A percentile compares a stretch with the other conserved stretches of the same genome.
phyloP scores from a whole-genome alignment of 2,888 invertebrate species.

The Amiota mariae region DNA sequence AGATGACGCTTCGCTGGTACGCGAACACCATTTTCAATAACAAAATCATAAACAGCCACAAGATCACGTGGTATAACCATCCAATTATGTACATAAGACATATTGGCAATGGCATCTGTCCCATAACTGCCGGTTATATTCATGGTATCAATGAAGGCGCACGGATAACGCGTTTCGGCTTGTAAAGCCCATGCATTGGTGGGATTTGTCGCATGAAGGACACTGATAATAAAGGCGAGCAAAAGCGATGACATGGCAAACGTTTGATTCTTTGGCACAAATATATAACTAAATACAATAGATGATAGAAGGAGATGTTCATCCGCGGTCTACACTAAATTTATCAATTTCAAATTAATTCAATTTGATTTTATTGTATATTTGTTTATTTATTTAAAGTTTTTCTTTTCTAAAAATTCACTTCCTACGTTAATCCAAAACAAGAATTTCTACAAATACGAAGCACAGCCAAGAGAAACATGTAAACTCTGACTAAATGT shows the following conservation, averaged over 20 bases:
- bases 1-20: slow-evolving; percentile 57
- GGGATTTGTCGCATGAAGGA: not conserved
- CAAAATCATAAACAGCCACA: slow-evolving; percentile 65
- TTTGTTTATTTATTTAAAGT: slow-evolving; percentile 17
- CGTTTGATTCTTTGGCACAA: not conserved
- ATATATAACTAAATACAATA: too few relatives aligned
- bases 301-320: not conserved
- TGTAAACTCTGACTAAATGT: too few relatives aligned
- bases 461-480: not conserved
- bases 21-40: slow-evolving; percentile 60
- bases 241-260: not conserved
- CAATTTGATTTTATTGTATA: not conserved
- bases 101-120: slow-evolving; percentile 42
- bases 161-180: slow-evolving; percentile 61
- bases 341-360: not conserved
- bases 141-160: slow-evolving; percentile 67
- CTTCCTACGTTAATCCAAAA: slow-evolving; percentile 1
- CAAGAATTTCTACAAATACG: not conserved
- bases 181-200: slow-evolving; percentile 16
- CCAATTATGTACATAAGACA: slow-evolving; percentile 64
- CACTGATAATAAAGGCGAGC: not conserved
- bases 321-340: not conserved
- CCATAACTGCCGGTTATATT: slow-evolving; percentile 65
- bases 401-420: slow-evolving; percentile 12
- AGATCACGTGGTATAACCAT: slow-evolving; percentile 61